Conservation (phyloP, 2,113 vertebrate species). For the Peromyscus polionotus region DNA sequence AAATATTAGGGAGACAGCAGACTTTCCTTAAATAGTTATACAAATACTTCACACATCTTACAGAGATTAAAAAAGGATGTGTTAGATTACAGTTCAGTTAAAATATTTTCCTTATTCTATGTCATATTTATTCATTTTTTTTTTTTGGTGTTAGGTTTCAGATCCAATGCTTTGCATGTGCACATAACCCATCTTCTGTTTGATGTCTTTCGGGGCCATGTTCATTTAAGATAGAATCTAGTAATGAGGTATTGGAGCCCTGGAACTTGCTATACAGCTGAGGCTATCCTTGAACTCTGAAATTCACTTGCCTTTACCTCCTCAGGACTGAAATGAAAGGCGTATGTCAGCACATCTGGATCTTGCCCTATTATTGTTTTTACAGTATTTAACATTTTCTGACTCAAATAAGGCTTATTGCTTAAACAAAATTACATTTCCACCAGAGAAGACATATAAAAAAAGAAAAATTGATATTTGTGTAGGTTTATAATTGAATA, state of each 20-base stretch:
- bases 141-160: not conserved
- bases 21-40: not conserved
- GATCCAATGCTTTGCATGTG: not conserved
- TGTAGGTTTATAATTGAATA: not conserved
- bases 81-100: not conserved
- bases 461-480: not conserved
- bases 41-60: not conserved
- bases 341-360: too few species aligned
- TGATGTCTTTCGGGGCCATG: not conserved
- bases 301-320: not conserved
- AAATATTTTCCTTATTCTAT: not conserved
- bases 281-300: not conserved
- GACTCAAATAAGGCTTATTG: not conserved
- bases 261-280: not conserved
- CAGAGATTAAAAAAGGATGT: not conserved
- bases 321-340: not conserved
- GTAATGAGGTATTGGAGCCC: too few species aligned
- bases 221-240: not conserved
- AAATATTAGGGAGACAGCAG: not conserved
- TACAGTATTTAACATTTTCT: not conserved
- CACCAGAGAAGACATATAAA: not conserved
- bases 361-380: not conserved
- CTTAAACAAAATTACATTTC: not conserved
- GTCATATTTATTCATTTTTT: not conserved
- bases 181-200: not conserved